Evolutionary conservation across 1,140 invertebrate genomes (phyloP), one percentile per base, ranked within the genome.

Genomic region (Brachionus paranguensis): DNA sequence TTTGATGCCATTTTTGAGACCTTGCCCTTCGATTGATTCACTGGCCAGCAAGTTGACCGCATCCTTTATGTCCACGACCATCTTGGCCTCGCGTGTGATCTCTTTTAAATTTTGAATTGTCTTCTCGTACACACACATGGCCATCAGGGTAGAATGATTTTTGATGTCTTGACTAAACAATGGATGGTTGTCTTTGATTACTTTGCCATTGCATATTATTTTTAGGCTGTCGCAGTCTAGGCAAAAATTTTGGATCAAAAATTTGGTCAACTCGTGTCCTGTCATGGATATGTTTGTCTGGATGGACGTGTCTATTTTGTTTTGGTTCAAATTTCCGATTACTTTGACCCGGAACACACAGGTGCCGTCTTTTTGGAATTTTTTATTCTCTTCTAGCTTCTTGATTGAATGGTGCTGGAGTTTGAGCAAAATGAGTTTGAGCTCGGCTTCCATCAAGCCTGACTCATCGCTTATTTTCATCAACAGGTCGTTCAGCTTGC

Each of bases 301-400:
- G 78, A 53, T 14, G 3, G 65, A 55, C 27, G 55, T 2, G 27
- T 60, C 17, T 24, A 83, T 47, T 20, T 53, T 65, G 37, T 68
- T 47, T 50, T 65, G 20, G 17, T 83, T 43, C n/a, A 20, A 65
- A 65, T 65, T 65, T 29, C 60, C 81, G 17, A 83, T 24, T 17
- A 68, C n/a, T 83, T 68, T 83, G 1, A 83, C 14, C 64, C 45
- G 20, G 37, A 83, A 72, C 2, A 83, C 41, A 50, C 29, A 47
- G 3, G 45, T 68, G 11, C 60, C 60, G 20, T 83, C 43, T 17
- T 37, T 17, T 29, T 29, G 37, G 47, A 24, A 83, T 47, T 53
- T 33, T 72, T 83, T 72, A 47, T 83, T 83, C 43, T 68, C 60
- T 68, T 68, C 68, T 2, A 83, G 17, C 43, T 83, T 83, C 47